These are phyloP conservation scores for Himalopsyche japonica DNA, from an alignment of 2,888 invertebrate genomes.

Conservation along the genomic window DNA sequence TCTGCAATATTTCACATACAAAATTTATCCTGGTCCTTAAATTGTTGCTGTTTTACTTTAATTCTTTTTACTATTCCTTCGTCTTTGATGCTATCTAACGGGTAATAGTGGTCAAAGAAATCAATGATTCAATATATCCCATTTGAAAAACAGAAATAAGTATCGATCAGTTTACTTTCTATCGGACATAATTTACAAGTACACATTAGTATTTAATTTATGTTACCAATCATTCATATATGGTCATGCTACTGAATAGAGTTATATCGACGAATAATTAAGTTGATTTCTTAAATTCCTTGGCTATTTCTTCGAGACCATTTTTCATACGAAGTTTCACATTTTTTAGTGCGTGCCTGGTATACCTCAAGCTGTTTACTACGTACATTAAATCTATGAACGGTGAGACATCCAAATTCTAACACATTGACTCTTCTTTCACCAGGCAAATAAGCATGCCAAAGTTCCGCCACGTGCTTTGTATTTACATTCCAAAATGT, in stretches of 20 bases:
- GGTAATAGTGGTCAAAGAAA: too few relatives aligned
- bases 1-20: too few relatives aligned
- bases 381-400: neutral
- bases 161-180: too few relatives aligned
- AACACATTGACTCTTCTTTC: neutral
- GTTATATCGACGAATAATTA: neutral
- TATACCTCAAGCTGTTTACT: neutral
- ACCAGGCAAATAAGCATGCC: neutral
- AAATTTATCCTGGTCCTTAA: too few relatives aligned
- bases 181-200: too few relatives aligned
- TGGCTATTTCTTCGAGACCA: constrained; percentile 5
- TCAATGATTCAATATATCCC: too few relatives aligned
- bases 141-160: too few relatives aligned
- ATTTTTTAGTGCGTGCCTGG: constrained; percentile 21
- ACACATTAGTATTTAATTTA: too few relatives aligned
- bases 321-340: constrained; percentile 25
- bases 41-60: too few relatives aligned
- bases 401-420: neutral
- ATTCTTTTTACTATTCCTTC: too few relatives aligned
- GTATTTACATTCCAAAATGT: neutral
- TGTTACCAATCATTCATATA: neutral
- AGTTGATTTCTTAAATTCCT: constrained; percentile 32
- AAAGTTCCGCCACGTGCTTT: neutral
- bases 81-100: too few relatives aligned
- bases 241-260: neutral